Percentiles rank a stretch among this genome's conserved stretches.
Evolutionary conservation across 2,113 vertebrate genomes (phyloP).

Genomic region (Girardinichthys multiradiatus): DNA sequence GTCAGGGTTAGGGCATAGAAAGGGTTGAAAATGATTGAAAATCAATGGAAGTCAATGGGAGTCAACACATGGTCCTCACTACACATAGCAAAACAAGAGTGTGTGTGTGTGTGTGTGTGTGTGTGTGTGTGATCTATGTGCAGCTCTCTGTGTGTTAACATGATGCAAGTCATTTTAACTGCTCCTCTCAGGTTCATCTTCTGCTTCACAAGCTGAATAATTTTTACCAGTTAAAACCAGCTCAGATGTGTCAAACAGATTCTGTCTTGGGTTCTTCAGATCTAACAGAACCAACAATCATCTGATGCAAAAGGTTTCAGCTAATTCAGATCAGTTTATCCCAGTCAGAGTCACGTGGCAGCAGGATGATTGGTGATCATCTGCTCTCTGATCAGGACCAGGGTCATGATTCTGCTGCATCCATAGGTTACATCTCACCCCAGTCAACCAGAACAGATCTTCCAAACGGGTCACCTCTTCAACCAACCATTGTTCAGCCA

Average conservation of each 20-base stretch:
- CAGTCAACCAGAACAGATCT: background rate
- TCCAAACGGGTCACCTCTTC: background rate
- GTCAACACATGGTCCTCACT: too few relatives aligned
- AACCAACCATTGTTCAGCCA: background rate
- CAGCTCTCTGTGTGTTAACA: slow-evolving; percentile 34
- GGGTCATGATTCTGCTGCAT: too few relatives aligned
- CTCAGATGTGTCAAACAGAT: background rate
- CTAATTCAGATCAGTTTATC: background rate
- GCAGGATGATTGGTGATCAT: too few relatives aligned
- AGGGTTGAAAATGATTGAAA: too few relatives aligned
- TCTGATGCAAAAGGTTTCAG: background rate
- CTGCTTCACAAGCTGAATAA: slow-evolving; percentile 12
- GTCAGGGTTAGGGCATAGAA: too few relatives aligned
- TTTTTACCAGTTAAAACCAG: background rate
- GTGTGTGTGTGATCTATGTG: slow-evolving; percentile 12
- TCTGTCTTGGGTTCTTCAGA: background rate
- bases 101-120: slow-evolving; percentile 9
- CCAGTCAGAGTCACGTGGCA: too few relatives aligned
- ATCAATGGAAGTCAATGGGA: too few relatives aligned
- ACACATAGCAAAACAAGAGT: too few relatives aligned
- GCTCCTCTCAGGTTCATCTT: slow-evolving; percentile 29
- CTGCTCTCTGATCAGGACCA: too few relatives aligned
- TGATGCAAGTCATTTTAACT: slow-evolving; percentile 43
- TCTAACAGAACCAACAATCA: background rate
- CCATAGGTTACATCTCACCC: background rate